Evolutionary conservation across 2,113 vertebrate species (phyloP), one percentile per base, ranked within the genome.

Genomic region (Dunckerocampus dactyliophorus): DNA sequence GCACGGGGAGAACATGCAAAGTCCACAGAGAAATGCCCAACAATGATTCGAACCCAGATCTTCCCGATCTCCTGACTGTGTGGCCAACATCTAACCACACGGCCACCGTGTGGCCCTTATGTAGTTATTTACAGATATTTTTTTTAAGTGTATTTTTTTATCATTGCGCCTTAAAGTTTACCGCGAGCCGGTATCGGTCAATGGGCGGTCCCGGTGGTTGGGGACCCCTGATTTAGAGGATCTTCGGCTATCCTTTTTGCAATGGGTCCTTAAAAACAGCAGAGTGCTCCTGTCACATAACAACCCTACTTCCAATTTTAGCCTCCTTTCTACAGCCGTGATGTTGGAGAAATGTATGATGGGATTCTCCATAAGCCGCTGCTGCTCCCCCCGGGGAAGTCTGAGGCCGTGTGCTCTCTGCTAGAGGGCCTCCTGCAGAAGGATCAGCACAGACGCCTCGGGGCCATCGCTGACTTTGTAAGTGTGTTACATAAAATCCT

Each of bases 291-390:
- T 19, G 15, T 5, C 48, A 22, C 2, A 21, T 59, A 24, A 47
- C 43, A 16, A 8, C 0, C 63, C 39, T 10, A 3, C 66, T 20
- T 5, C 1, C n/a, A 9, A 54, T 11, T 9, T 28, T 64, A 99
- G 97, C 97, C 95, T 14, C 96, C 96, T n/a, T 99, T 96, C 86
- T 99, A 98, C 85, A 96, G 91, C 69, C 89, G 81, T 17, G 95
- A 98, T 4, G 85, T 98, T 1, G 87, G 92, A 67, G 93, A 98
- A 87, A 98, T 99, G 97, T 98, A 99, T 1, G 94, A 98, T 5
- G 95, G 93, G 50, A 98, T 99, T 75, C 90, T 99, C 46, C 87
- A 95, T 79, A 93, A 95, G 78, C 91, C 93, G 0, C 92, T 99
- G 11, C 88, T 89, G 13, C 90, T 99, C 69, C 94, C 93, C 0